Evolutionary conservation across 2,888 invertebrate genomes (phyloP), one percentile per base, ranked within the genome.

Genomic region (Drosophila suboccidentalis): DNA sequence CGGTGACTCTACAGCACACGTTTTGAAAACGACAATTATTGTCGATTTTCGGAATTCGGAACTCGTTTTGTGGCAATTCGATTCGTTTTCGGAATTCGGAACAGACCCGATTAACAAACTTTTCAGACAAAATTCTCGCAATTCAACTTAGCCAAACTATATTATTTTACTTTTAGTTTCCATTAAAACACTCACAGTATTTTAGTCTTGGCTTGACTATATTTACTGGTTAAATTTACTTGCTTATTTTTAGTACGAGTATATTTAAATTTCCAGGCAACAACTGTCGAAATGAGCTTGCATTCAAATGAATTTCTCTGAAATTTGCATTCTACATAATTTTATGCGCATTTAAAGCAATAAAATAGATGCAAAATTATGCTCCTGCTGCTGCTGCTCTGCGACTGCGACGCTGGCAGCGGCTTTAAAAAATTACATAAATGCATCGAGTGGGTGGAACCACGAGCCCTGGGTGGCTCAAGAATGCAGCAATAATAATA

Each of bases 351-450:
- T 79, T 84, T 87, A 87, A 83, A 87, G 77, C 65, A 51, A 63
- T 63, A 41, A 53, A 63, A 43, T 49, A 3, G 10, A 26, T 60
- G 67, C 39, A 10, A 34, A 51, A 32, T 60, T n/a, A n/a, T n/a
- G n/a, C n/a, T n/a, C n/a, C n/a, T n/a, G n/a, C n/a, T n/a, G n/a
- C n/a, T n/a, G n/a, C n/a, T n/a, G n/a, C n/a, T 60, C 41, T 44
- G 26, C 54, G 34, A 49, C 64, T n/a, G 50, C 49, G 51, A 22
- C 34, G 68, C 51, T 38, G 50, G 68, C 75, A 58, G 75, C 49
- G 59, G 69, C 84, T 87, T 86, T 80, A 86, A 85, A 85, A 68
- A 70, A 66, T 84, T 82, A 84, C 62, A 87, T 87, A 82, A 87
- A 81, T 49, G 32, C 59, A 29, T n/a, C 57, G 34, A 63, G 79